A percentile compares a stretch with the other conserved stretches of the same genome.
Evolutionary conservation across 30 jellyfish, hydroid and myxozoan genomes (phyloP).

Genomic region (Turritopsis dohrnii): DNA sequence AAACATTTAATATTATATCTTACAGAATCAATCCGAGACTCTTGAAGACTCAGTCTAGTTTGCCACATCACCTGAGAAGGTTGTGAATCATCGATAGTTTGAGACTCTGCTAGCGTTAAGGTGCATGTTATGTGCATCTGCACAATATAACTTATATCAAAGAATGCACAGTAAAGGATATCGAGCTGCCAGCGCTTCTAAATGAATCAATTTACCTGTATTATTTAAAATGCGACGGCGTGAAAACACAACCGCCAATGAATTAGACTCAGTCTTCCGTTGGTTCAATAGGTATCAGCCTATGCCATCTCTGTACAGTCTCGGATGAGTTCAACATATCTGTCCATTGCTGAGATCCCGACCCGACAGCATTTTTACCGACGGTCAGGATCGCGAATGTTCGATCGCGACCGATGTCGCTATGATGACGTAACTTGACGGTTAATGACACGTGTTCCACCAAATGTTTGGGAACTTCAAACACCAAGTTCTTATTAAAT

Average conservation of each 20-base stretch:
- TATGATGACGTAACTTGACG: constrained; percentile 86
- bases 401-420: constrained; percentile 81
- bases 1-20: no score
- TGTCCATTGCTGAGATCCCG: constrained; percentile 94
- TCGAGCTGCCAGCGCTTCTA: neutral
- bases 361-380: constrained; percentile 81
- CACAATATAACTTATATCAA: no score
- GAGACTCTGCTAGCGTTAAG: no score
- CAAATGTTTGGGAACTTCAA: constrained; percentile 55
- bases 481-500: constrained; percentile 61
- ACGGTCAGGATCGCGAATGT: constrained; percentile 88
- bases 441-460: constrained; percentile 67
- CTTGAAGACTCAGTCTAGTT: no score
- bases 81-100: no score
- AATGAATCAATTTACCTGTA: neutral
- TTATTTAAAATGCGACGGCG: neutral
- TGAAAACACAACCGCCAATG: neutral
- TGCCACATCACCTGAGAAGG: no score
- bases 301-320: constrained; percentile 91
- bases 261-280: constrained; percentile 40
- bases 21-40: no score
- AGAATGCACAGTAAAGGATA: no score
- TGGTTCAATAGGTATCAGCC: constrained; percentile 90
- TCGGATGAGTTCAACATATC: constrained; percentile 83
- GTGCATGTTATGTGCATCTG: no score